Base-by-base conservation (phyloP, 2,888 invertebrate genomes). In the Cheilosia urbana region DNA sequence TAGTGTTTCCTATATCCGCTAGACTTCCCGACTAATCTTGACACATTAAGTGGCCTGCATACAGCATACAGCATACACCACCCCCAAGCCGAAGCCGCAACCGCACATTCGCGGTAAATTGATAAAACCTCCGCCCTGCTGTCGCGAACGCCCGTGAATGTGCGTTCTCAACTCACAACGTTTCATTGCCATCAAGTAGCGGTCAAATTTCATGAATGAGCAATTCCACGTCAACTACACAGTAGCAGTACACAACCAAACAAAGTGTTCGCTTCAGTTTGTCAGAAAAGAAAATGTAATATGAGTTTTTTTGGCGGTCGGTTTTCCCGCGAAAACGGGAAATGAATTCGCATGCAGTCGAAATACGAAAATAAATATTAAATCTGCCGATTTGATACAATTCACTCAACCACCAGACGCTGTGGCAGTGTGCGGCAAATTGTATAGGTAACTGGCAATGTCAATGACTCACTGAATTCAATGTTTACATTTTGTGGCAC, bases 381-480 rank as follows among this genome's bases (percentile, higher is more conserved):
- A 60, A 42, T 68, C 45, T 19, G 53, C 24, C 76, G 60, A 75
- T 49, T 75, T 47, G 27, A 30, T 60, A 47, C 27, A 60, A 58
- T 82, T 68, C 37, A 40, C 69, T 58, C 53, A 71, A 7, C 68
- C 63, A 53, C 49, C 9, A 9, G 13, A n/a, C 15, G 62, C 40
- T 15, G 49, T 17, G 51, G 42, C 40, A 34, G 40, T 17, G 57
- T 30, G 37, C 37, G 37, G 13, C 37, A 37, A 37, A 13, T 37
- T 37, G 4, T 3, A 9, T 34, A 37, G n/a, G 19, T 37, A 55
- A 58, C 9, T 66, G 62, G 68, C 84, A 75, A 84, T 84, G 84
- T 84, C 84, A 84, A 84, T 84, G 84, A 80, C 79, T 84, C 79
- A 79, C 63, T 45, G 24, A 24, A 37, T 24, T 17, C 30, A 73